A percentile compares a stretch with the other conserved stretches of the same genome.
These are phyloP conservation scores for Salvator merianae DNA, from an alignment of 2,113 vertebrate species.

Conservation along the genomic window DNA sequence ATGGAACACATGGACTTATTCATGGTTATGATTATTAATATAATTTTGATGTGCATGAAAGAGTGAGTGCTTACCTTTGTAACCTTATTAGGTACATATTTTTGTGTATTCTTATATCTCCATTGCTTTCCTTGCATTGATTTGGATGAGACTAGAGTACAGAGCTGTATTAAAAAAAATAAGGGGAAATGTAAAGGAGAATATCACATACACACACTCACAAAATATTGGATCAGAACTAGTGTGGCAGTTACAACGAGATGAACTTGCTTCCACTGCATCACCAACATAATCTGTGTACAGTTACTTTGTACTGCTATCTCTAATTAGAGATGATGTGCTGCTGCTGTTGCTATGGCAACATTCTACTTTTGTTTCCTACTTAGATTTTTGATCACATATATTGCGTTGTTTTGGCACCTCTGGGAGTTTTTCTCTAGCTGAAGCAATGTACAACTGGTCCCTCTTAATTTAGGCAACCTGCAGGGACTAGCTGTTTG, in stretches of 20 bases:
- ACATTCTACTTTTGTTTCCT: slow-evolving; percentile 22
- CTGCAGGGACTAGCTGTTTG: background rate
- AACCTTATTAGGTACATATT: background rate
- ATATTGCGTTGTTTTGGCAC: slow-evolving; percentile 3
- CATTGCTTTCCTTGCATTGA: too few species aligned
- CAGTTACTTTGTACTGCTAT: slow-evolving; percentile 1
- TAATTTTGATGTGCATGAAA: too few species aligned
- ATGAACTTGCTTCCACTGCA: background rate
- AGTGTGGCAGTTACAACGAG: background rate
- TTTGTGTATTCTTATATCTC: too few species aligned
- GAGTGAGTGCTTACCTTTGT: background rate
- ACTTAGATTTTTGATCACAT: background rate
- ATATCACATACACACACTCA: background rate
- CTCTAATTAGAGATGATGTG: slow-evolving; percentile 6
- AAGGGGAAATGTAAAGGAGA: background rate
- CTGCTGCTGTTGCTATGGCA: slow-evolving; percentile 32
- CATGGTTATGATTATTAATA: too few species aligned
- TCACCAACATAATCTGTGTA: background rate
- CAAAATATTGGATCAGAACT: background rate
- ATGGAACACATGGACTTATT: too few species aligned
- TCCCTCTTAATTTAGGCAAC: slow-evolving; percentile 2
- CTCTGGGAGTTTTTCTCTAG: slow-evolving; percentile 19
- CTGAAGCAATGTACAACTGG: background rate
- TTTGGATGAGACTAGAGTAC: background rate
- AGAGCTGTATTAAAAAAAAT: background rate